Conservation (phyloP, 2,888 invertebrate genomes). For the Ptilodon capucinus region DNA sequence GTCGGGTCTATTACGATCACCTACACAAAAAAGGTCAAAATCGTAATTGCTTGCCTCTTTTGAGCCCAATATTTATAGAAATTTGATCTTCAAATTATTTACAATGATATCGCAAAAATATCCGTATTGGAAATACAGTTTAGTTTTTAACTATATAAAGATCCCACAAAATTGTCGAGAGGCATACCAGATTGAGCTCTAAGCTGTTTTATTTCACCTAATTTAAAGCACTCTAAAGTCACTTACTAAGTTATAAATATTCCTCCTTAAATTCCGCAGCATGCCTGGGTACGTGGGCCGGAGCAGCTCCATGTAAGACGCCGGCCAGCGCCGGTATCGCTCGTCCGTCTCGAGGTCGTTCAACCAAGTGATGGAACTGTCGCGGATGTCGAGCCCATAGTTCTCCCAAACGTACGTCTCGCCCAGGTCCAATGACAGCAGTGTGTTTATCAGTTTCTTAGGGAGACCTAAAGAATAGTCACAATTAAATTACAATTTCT, state of each 20-base stretch:
- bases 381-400: conserved; percentile 97
- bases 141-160: too few species aligned
- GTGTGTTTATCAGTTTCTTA: conserved; percentile 83
- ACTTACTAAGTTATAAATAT: conserved; percentile 91
- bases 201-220: too few species aligned
- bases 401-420: conserved; percentile 83
- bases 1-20: conserved; percentile 94
- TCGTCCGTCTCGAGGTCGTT: conserved; percentile 97
- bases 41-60: too few species aligned
- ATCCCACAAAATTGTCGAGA: too few species aligned
- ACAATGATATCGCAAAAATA: too few species aligned
- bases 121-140: too few species aligned
- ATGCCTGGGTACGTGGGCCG: conserved; percentile 99
- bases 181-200: too few species aligned
- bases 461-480: conserved; percentile 73
- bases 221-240: too few species aligned
- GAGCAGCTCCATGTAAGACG: conserved; percentile 93
- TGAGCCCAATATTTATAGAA: too few species aligned
- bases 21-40: conserved; percentile 60
- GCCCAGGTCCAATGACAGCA: conserved; percentile 88
- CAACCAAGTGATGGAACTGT: conserved; percentile 95
- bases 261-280: conserved; percentile 93
- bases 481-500: background rate
- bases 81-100: too few species aligned
- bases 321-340: conserved; percentile 94